phyloP scores from a whole-genome alignment of 1,140 invertebrate species.

The Drosophila mojavensis region DNA sequence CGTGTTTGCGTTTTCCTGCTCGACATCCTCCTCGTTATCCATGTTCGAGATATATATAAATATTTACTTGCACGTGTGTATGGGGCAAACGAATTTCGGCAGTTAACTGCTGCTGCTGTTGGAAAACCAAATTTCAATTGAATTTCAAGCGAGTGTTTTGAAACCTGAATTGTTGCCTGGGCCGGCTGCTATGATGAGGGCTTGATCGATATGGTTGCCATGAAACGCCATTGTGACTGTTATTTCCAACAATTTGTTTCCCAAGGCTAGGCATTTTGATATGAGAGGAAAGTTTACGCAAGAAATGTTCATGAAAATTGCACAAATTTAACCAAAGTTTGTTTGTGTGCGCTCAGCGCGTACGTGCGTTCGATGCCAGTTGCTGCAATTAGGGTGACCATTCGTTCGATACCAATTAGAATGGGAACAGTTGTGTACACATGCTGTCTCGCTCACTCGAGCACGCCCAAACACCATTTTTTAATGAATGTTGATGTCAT shows the following conservation, averaged over 20 bases:
- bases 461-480: slow-evolving; percentile 24
- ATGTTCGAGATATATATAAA: slow-evolving; percentile 13
- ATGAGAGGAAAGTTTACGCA: neutral
- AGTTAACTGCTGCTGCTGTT: neutral
- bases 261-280: neutral
- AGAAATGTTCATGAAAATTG: neutral
- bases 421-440: neutral
- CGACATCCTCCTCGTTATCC: slow-evolving; percentile 55
- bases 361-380: neutral
- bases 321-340: too few species aligned
- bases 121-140: neutral
- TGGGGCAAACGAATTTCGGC: neutral
- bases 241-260: neutral
- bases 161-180: neutral
- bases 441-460: slow-evolving; percentile 19
- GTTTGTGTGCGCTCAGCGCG: neutral
- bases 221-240: neutral
- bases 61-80: slow-evolving; percentile 7
- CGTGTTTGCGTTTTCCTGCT: slow-evolving; percentile 37
- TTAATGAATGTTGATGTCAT: slow-evolving; percentile 29
- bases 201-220: slow-evolving; percentile 27
- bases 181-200: slow-evolving; percentile 1
- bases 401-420: slow-evolving; percentile 12
- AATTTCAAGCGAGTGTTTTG: neutral
- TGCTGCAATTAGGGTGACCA: slow-evolving; percentile 8